Evolutionary conservation across 2,888 invertebrate genomes (phyloP).

Genomic region (Morpho achilles): DNA sequence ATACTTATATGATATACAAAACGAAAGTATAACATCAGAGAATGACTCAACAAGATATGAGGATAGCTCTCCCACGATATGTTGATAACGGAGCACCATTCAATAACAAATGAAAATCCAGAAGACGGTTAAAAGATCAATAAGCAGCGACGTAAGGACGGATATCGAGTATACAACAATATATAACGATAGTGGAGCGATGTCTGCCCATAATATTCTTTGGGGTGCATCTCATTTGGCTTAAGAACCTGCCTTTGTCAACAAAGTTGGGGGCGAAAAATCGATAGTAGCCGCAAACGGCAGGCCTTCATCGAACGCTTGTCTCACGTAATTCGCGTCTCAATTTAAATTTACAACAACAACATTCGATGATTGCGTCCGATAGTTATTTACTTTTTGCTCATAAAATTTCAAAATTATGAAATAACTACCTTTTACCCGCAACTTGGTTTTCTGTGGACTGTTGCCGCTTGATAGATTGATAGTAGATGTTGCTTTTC

Average conservation of each 20-base stretch:
- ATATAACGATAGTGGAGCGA: conserved; percentile 54
- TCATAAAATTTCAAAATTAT: too few relatives aligned
- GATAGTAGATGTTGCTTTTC: too few relatives aligned
- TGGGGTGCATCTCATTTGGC: conserved; percentile 79
- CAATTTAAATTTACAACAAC: conserved; percentile 43
- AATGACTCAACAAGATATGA: background rate
- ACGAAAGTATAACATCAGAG: background rate
- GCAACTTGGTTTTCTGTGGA: too few relatives aligned
- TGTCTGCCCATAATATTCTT: conserved; percentile 80
- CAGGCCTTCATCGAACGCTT: conserved; percentile 55
- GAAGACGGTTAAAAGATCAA: conserved; percentile 35
- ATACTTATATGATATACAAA: too few relatives aligned
- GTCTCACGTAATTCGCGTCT: conserved; percentile 57
- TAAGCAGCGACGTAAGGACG: conserved; percentile 35
- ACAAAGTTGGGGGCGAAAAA: conserved; percentile 75
- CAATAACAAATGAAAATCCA: conserved; percentile 25
- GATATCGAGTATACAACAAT: conserved; percentile 30
- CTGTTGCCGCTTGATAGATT: too few relatives aligned
- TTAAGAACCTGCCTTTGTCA: conserved; percentile 79
- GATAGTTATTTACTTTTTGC: too few relatives aligned
- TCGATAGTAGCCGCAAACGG: conserved; percentile 69
- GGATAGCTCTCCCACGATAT: background rate
- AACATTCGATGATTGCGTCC: background rate
- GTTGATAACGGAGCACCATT: conserved; percentile 1
- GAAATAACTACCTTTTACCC: too few relatives aligned